Percentiles rank a stretch among this genome's conserved stretches.
phyloP scores from a whole-genome alignment of 2,888 invertebrate species.

The Odiellus spinosus region DNA sequence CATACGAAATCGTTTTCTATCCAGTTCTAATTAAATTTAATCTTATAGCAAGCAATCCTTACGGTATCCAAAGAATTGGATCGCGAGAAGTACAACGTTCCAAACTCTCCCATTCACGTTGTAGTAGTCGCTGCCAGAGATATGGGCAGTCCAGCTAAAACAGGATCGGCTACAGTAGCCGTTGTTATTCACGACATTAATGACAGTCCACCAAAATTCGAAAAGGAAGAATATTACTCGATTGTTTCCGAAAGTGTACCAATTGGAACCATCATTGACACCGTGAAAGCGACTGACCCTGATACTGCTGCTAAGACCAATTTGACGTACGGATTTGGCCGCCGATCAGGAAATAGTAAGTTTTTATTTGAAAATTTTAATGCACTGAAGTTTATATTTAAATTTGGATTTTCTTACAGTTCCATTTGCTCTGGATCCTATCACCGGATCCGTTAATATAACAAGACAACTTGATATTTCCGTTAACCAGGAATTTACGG shows the following conservation, averaged over 20 bases:
- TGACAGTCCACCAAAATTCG: slow-evolving; percentile 23
- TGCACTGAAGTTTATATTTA: no score
- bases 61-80: slow-evolving; percentile 22
- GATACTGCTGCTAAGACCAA: slow-evolving; percentile 23
- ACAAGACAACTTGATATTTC: slow-evolving; percentile 22
- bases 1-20: neutral
- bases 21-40: neutral
- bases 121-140: slow-evolving; percentile 22
- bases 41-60: slow-evolving; percentile 14
- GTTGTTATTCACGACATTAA: slow-evolving; percentile 23
- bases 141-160: slow-evolving; percentile 20
- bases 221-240: slow-evolving; percentile 21
- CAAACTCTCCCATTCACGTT: slow-evolving; percentile 20
- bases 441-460: slow-evolving; percentile 71
- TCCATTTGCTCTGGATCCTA: slow-evolving; percentile 79
- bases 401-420: slow-evolving; percentile 38
- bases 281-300: slow-evolving; percentile 21
- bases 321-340: slow-evolving; percentile 21
- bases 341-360: slow-evolving; percentile 13
- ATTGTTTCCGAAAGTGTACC: slow-evolving; percentile 23
- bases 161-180: slow-evolving; percentile 20
- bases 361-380: neutral
- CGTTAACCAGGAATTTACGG: slow-evolving; percentile 22
- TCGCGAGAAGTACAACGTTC: slow-evolving; percentile 21
- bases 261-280: slow-evolving; percentile 21